These are phyloP conservation scores for Chouioia cunea DNA, from an alignment of 2,888 invertebrate species.

Conservation along the genomic window DNA sequence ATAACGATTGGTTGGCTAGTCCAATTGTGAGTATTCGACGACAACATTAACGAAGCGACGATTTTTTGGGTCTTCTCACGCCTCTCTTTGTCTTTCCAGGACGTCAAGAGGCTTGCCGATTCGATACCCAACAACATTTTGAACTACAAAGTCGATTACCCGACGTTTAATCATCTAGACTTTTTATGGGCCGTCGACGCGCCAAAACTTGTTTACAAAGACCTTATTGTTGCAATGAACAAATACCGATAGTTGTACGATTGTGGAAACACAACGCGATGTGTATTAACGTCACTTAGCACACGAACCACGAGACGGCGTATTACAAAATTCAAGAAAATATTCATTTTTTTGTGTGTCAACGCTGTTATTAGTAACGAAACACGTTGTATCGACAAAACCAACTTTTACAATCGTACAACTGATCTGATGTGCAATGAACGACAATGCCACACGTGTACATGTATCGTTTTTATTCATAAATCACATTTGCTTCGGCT, in stretches of 20 bases:
- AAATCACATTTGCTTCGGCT: no score
- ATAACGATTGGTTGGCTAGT: constrained; percentile 81
- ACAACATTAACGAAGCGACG: neutral
- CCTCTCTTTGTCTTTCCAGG: constrained; percentile 65
- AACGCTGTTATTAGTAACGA: no score
- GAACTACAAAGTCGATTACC: constrained; percentile 72
- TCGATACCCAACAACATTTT: constrained; percentile 72
- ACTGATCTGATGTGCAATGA: no score
- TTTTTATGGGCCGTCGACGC: constrained; percentile 78
- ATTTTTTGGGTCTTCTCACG: neutral
- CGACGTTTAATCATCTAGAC: constrained; percentile 81
- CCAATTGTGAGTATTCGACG: constrained; percentile 67
- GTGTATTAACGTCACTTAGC: no score
- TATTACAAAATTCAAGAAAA: no score
- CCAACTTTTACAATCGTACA: no score
- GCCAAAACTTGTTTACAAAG: constrained; percentile 73
- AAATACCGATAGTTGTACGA: constrained; percentile 51
- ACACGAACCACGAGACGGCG: no score
- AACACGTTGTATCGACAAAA: no score
- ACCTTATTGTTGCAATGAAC: constrained; percentile 66
- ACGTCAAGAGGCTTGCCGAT: constrained; percentile 73
- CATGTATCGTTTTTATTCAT: no score
- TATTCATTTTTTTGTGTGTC: no score
- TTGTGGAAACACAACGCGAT: no score
- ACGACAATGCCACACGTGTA: no score